phyloP scores from a whole-genome alignment of 2,888 invertebrate species.

The Hydrotaea cyrtoneurina region DNA sequence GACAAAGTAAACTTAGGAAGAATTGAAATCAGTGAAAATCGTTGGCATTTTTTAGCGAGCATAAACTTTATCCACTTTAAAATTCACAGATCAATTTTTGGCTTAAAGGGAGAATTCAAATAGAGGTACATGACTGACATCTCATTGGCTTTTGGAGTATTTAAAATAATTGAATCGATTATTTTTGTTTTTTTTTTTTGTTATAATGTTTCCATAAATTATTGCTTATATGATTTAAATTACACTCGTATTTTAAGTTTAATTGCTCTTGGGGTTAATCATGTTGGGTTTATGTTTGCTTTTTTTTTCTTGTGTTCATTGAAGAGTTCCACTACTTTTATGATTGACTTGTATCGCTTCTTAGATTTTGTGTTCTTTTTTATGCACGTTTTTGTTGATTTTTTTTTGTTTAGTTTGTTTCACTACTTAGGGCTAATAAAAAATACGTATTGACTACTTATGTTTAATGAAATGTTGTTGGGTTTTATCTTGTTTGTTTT shows the following conservation, averaged over 20 bases:
- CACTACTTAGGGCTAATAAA: constrained; percentile 32
- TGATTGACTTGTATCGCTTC: constrained; percentile 66
- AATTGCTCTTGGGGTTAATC: constrained; percentile 29
- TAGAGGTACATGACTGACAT: constrained; percentile 22
- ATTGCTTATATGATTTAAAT: constrained; percentile 6
- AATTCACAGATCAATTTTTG: not conserved
- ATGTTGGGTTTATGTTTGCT: not conserved
- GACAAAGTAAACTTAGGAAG: not conserved
- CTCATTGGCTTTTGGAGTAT: not conserved
- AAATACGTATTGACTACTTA: constrained; percentile 24
- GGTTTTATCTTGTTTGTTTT: not conserved
- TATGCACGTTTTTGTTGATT: not conserved
- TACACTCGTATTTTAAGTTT: not conserved
- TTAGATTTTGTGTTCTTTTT: constrained; percentile 26
- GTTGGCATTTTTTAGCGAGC: not conserved
- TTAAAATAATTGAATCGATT: not conserved
- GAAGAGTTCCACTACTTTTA: constrained; percentile 50
- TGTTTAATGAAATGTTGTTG: constrained; percentile 17
- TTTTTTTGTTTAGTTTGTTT: too few relatives aligned
- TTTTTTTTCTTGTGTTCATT: constrained; percentile 7
- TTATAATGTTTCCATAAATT: not conserved
- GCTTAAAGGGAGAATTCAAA: not conserved
- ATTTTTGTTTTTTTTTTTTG: not conserved
- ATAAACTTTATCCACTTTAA: not conserved
- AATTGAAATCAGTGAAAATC: not conserved